These are phyloP conservation scores for Oasisia sp. DNA, from an alignment of 2,888 invertebrate species.

Conservation along the genomic window DNA sequence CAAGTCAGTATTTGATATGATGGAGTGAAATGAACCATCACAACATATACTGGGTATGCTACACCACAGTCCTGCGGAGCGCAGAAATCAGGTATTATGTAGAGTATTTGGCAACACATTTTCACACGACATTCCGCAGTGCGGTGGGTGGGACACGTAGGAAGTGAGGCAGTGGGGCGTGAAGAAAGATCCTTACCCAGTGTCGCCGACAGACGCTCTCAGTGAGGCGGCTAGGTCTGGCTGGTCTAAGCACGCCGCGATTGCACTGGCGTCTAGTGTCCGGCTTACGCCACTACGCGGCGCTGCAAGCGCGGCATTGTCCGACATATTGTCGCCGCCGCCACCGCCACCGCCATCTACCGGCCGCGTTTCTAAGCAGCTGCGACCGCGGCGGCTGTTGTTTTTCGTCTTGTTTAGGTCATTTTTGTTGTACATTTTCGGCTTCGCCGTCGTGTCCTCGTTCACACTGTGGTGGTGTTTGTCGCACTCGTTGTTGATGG, in stretches of 20 bases:
- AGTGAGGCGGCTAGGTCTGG: background rate
- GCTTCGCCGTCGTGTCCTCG: background rate
- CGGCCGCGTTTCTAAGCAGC: background rate
- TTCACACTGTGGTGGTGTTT: background rate
- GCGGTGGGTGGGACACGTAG: background rate
- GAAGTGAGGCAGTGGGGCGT: background rate
- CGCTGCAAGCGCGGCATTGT: constrained; percentile 17
- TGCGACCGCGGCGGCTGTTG: background rate
- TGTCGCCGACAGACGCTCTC: background rate
- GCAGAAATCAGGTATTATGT: background rate
- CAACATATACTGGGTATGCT: background rate
- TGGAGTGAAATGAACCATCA: too few species aligned
- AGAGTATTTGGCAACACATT: background rate
- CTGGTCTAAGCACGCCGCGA: background rate
- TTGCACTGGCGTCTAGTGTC: background rate
- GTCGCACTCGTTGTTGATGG: background rate
- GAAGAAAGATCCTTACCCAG: background rate
- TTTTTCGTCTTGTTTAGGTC: background rate
- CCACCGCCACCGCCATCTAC: background rate
- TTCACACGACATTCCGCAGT: background rate
- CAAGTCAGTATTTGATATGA: background rate
- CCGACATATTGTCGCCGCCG: constrained; percentile 6
- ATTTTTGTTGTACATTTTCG: background rate
- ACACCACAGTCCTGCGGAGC: background rate
- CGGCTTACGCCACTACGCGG: constrained; percentile 13